Evolutionary conservation across 1,140 invertebrate species (phyloP).

Genomic region (Teleopsis dalmanni): DNA sequence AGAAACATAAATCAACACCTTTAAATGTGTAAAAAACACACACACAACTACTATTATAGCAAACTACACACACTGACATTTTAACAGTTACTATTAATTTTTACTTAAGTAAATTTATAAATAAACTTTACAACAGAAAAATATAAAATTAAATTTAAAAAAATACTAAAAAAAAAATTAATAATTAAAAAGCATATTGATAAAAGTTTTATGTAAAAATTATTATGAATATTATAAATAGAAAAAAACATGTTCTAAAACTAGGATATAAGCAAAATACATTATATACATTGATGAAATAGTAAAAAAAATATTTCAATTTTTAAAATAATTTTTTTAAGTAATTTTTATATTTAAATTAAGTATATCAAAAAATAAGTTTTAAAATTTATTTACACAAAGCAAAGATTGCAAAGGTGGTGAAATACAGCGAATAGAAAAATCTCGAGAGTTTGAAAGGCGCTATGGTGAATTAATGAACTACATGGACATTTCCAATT

Average conservation of each 20-base stretch:
- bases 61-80: too few relatives aligned
- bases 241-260: slow-evolving; percentile 16
- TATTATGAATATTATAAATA: slow-evolving; percentile 10
- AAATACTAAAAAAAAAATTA: slow-evolving; percentile 6
- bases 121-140: slow-evolving; percentile 6
- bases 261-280: slow-evolving; percentile 12
- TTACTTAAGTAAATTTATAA: slow-evolving; percentile 2
- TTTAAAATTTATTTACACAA: too few relatives aligned
- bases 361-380: too few relatives aligned
- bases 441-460: too few relatives aligned
- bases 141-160: slow-evolving; percentile 8
- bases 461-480: too few relatives aligned
- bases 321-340: too few relatives aligned
- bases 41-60: slow-evolving; percentile 4
- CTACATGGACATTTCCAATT: too few relatives aligned
- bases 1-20: slow-evolving; percentile 6
- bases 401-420: too few relatives aligned
- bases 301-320: neutral
- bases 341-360: too few relatives aligned
- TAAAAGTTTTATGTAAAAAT: slow-evolving; percentile 16
- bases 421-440: too few relatives aligned
- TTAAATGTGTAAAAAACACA: slow-evolving; percentile 1
- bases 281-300: too few relatives aligned
- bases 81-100: slow-evolving; percentile 14
- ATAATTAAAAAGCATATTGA: slow-evolving; percentile 9